phyloP scores from a whole-genome alignment of 2,113 vertebrate species.

The Charadrius vociferus region DNA sequence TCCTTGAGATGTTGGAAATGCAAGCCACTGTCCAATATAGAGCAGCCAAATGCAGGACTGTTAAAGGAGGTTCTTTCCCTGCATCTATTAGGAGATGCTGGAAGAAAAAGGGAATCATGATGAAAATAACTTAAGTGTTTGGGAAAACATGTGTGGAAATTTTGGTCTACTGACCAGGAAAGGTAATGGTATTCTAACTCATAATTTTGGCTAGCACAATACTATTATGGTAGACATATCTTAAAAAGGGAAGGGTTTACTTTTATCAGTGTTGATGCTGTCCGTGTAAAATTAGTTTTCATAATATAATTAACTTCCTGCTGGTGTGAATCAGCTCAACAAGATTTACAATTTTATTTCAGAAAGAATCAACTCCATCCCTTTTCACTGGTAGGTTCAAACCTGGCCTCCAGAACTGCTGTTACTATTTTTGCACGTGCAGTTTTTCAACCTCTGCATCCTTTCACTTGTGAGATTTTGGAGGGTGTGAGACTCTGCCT shows the following conservation, averaged over 20 bases:
- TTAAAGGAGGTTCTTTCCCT: background rate
- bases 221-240: background rate
- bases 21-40: slow-evolving; percentile 48
- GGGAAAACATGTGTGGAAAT: background rate
- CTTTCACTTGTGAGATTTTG: background rate
- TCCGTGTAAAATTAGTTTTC: background rate
- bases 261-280: background rate
- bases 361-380: background rate
- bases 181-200: background rate
- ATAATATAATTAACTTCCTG: background rate
- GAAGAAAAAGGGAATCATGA: background rate
- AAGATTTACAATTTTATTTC: background rate
- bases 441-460: background rate
- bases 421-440: background rate
- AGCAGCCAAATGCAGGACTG: background rate
- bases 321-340: background rate
- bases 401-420: background rate
- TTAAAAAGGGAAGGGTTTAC: background rate
- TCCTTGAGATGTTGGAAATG: slow-evolving; percentile 64
- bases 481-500: background rate
- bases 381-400: background rate
- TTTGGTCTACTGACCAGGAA: background rate
- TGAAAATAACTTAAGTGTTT: background rate
- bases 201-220: background rate
- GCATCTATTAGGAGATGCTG: background rate